A percentile compares a stretch with the other conserved stretches of the same genome.
Evolutionary conservation across 1,140 invertebrate genomes (phyloP).

Genomic region (Meteorus sp.): DNA sequence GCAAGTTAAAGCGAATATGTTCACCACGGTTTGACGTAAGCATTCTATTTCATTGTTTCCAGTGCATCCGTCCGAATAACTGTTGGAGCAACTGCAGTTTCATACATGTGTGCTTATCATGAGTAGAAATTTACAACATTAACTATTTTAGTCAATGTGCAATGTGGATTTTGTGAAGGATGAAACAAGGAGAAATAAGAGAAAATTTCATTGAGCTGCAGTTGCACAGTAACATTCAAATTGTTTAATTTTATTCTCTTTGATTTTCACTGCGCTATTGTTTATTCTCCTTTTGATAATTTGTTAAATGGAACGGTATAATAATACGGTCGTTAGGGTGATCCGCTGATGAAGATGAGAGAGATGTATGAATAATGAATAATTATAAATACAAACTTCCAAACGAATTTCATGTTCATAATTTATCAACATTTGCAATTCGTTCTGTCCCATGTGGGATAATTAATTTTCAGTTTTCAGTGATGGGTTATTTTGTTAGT

Average conservation of each 20-base stretch:
- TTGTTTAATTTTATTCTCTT: neutral
- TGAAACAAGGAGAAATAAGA: neutral
- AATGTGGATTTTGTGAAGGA: too few species aligned
- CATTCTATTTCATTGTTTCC: slow-evolving; percentile 49
- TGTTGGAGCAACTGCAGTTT: neutral
- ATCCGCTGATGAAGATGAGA: neutral
- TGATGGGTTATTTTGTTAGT: too few species aligned
- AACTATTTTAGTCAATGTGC: too few species aligned
- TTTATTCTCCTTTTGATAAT: neutral
- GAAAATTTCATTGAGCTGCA: neutral
- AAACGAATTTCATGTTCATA: neutral
- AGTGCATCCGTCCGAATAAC: slow-evolving; percentile 33
- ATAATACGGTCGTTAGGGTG: neutral
- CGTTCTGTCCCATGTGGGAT: too few species aligned
- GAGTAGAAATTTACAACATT: too few species aligned
- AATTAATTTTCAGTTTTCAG: too few species aligned
- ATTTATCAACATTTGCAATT: too few species aligned
- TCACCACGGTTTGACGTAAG: slow-evolving; percentile 51
- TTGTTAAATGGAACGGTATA: neutral
- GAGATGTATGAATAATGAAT: neutral
- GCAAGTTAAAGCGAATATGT: slow-evolving; percentile 33
- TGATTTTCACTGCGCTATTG: neutral
- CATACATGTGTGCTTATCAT: too few species aligned
- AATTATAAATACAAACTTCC: too few species aligned
- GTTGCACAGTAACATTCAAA: neutral